phyloP scores from a whole-genome alignment of 2,888 invertebrate genomes.

The Hydrotaea diabolus region DNA sequence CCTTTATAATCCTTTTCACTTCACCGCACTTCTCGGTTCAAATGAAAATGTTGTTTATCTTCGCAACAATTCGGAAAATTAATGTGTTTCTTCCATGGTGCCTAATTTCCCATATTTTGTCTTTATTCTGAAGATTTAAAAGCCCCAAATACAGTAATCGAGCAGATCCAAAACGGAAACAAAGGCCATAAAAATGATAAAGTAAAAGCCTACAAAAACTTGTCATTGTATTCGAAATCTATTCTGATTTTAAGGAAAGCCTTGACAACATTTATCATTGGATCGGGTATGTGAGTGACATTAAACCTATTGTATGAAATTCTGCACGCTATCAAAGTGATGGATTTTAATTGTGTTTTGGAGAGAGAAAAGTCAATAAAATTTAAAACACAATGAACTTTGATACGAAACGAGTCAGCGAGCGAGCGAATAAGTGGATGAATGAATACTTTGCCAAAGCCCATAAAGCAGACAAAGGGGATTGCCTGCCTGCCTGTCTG shows the following conservation, averaged over 20 bases:
- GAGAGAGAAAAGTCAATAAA: background rate
- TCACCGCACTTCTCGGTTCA: no score
- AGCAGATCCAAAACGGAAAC: no score
- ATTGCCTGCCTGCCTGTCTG: background rate
- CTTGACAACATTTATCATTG: background rate
- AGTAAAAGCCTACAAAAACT: no score
- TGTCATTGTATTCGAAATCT: background rate
- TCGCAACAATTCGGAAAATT: no score
- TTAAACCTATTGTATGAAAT: background rate
- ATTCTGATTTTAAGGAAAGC: background rate
- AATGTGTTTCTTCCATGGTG: no score
- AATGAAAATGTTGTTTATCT: no score
- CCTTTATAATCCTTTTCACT: no score
- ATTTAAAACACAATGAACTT: slow-evolving; percentile 21
- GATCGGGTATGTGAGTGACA: background rate
- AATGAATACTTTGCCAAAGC: slow-evolving; percentile 25
- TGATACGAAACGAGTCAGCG: background rate
- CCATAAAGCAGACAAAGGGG: slow-evolving; percentile 13
- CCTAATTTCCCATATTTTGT: no score
- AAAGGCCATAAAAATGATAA: no score
- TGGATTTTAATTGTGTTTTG: background rate
- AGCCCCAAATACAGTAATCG: no score
- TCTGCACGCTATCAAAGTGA: no score
- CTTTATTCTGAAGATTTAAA: no score
- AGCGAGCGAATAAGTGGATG: background rate